Evolutionary conservation across 2,113 vertebrate genomes (phyloP).

Genomic region (Chionis minor): DNA sequence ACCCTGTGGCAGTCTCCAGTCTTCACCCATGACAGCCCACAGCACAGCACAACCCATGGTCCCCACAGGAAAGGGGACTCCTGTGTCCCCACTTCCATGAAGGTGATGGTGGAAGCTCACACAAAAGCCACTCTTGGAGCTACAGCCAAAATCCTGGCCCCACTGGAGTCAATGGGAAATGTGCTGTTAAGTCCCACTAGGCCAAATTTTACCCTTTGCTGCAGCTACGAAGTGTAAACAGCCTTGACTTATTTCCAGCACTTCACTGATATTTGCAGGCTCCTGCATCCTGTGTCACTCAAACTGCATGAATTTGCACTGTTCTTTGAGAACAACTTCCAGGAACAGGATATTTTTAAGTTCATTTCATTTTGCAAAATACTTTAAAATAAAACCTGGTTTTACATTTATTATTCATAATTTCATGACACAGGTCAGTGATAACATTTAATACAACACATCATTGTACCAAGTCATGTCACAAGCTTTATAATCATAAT

Average conservation of each 20-base stretch:
- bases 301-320: background rate
- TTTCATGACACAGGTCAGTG: background rate
- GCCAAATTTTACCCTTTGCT: background rate
- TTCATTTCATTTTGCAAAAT: background rate
- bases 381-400: background rate
- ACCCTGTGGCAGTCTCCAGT: background rate
- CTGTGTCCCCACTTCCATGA: accelerated
- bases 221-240: background rate
- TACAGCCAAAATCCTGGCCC: background rate
- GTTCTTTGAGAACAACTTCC: background rate
- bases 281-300: background rate
- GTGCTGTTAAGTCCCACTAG: accelerated
- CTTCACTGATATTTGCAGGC: background rate
- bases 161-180: accelerated
- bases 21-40: accelerated
- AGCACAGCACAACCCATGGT: background rate
- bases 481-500: background rate
- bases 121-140: background rate
- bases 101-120: accelerated
- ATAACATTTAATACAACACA: background rate
- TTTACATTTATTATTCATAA: background rate
- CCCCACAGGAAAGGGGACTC: accelerated
- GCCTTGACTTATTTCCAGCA: background rate
- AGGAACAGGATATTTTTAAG: background rate
- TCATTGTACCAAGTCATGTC: background rate